phyloP scores from a whole-genome alignment of 2,888 invertebrate genomes.

The Watsonalla binaria region DNA sequence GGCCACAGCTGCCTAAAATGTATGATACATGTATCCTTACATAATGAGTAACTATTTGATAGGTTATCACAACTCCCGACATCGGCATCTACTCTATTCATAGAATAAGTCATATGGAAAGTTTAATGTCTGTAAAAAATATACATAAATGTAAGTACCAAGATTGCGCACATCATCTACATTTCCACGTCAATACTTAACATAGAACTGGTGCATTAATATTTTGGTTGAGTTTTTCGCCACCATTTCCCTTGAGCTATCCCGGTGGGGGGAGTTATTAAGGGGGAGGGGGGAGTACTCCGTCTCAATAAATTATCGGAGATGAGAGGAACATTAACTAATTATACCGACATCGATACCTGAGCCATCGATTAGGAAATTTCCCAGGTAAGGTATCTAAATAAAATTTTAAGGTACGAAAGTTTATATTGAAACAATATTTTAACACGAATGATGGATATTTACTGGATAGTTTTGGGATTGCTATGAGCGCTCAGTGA shows the following conservation, averaged over 20 bases:
- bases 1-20: too few species aligned
- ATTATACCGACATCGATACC: constrained; percentile 70
- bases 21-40: too few species aligned
- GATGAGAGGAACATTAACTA: constrained; percentile 77
- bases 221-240: constrained; percentile 78
- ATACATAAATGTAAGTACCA: constrained; percentile 33
- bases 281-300: constrained; percentile 51
- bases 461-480: too few species aligned
- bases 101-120: not conserved
- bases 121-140: not conserved
- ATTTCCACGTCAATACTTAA: constrained; percentile 62
- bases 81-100: too few species aligned
- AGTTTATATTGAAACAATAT: too few species aligned
- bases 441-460: too few species aligned
- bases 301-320: constrained; percentile 76
- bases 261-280: constrained; percentile 39
- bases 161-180: constrained; percentile 20
- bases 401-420: not conserved
- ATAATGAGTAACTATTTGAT: not conserved
- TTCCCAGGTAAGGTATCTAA: not conserved
- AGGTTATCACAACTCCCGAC: not conserved
- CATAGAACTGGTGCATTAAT: constrained; percentile 70
- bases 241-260: constrained; percentile 64
- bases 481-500: too few species aligned
- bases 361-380: constrained; percentile 26